phyloP scores from a whole-genome alignment of 2,113 vertebrate species.

The Eolophus roseicapilla region DNA sequence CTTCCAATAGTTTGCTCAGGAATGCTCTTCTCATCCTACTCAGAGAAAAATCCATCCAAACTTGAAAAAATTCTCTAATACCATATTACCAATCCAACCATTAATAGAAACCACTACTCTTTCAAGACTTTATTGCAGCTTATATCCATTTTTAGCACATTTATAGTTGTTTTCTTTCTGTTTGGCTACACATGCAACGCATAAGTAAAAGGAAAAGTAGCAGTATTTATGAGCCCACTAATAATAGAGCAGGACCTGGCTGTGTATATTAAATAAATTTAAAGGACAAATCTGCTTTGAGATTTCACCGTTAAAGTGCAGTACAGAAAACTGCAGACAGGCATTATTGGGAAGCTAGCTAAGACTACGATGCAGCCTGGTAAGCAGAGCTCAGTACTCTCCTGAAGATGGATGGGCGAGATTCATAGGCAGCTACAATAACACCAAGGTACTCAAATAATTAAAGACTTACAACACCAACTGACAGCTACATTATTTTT shows the following conservation, averaged over 20 bases:
- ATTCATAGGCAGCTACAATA: background rate
- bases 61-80: background rate
- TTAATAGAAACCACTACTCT: background rate
- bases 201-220: background rate
- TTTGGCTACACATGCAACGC: background rate
- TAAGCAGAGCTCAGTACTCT: background rate
- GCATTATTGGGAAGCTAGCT: background rate
- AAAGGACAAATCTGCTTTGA: background rate
- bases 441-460: background rate
- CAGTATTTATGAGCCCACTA: background rate
- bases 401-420: background rate
- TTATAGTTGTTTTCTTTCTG: background rate
- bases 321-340: background rate
- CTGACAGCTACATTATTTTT: background rate
- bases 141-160: background rate
- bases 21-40: background rate
- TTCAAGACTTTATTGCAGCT: background rate
- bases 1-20: background rate
- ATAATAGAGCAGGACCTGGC: background rate
- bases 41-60: background rate
- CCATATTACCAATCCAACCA: background rate
- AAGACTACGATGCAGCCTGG: background rate
- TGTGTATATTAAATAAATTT: background rate
- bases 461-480: background rate
- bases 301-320: background rate